Evolutionary conservation across 2,113 vertebrate species (phyloP).

Genomic region (Podarcis muralis): DNA sequence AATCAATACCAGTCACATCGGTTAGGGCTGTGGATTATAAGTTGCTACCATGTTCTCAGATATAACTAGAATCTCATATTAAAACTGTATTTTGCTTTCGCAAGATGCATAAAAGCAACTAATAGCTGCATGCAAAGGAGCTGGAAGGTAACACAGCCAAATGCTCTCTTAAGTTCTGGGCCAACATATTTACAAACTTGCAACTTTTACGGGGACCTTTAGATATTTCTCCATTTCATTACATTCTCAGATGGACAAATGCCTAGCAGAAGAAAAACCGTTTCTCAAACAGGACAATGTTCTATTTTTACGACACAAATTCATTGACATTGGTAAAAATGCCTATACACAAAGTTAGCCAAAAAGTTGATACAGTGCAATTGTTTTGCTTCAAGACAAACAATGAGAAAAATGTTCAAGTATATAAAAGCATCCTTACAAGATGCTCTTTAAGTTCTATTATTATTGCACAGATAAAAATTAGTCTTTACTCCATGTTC

Average conservation of each 20-base stretch:
- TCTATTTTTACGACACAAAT: constrained; percentile 64
- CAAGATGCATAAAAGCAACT: constrained; percentile 45
- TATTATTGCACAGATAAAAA: constrained; percentile 72
- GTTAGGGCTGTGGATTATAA: constrained; percentile 21
- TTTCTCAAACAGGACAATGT: constrained; percentile 56
- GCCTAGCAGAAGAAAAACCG: constrained; percentile 53
- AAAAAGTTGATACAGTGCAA: constrained; percentile 79
- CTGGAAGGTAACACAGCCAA: not conserved
- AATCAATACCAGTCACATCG: constrained; percentile 24
- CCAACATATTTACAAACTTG: not conserved
- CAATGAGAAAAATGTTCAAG: constrained; percentile 77
- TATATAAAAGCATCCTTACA: constrained; percentile 78
- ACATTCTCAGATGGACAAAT: constrained; percentile 40
- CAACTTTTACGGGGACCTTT: constrained; percentile 1
- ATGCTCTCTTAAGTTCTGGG: not conserved
- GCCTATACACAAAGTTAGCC: constrained; percentile 71
- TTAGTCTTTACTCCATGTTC: constrained; percentile 17
- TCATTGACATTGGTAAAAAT: constrained; percentile 76
- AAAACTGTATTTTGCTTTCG: constrained; percentile 59
- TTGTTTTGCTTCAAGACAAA: constrained; percentile 79
- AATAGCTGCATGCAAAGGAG: constrained; percentile 15
- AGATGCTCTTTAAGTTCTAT: constrained; percentile 62
- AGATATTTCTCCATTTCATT: constrained; percentile 27
- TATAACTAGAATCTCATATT: constrained; percentile 43
- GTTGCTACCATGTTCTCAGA: not conserved